Evolutionary conservation across 1,140 invertebrate species (phyloP), one percentile per base, ranked within the genome.

Genomic region (Ceratina australensis): DNA sequence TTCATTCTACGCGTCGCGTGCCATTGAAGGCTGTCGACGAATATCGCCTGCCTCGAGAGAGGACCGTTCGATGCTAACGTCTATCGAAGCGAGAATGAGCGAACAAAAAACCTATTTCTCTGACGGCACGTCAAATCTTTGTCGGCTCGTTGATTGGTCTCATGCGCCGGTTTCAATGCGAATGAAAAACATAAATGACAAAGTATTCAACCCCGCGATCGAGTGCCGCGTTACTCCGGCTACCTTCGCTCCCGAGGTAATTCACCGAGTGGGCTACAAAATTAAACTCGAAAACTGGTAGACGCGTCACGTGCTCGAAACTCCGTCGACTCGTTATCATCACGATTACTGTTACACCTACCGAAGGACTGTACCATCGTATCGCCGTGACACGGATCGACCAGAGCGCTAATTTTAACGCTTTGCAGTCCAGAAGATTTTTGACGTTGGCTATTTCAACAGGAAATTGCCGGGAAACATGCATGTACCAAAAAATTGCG

Each of bases 11-110:
- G 20, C 13, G 22, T 50, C 64, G 80, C 57, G 59, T 81, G 80
- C 54, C 81, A 71, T 57, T 81, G 81, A 83, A 82, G 57, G 81
- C 80, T 83, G 81, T 79, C 80, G 81, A 60, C 65, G 54, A 57
- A 71, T 61, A 71, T 76, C 74, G 57, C 15, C 54, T 42, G 33
- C 18, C 50, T 68, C 68, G 24, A 54, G 80, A 69, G 68, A n/a
- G n/a, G n/a, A n/a, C n/a, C 42, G 67, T 59, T 72, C 67, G 42
- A 24, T 54, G 57, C 61, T 65, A 65, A 22, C 60, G 61, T 54
- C 50, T 22, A 57, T 33, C 12, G 33, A 50, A 33, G 20, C 28
- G 20, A 7, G 72, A 52, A 50, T 7, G 22, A 50, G 33, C 24
- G 28, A 50, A 42, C 60, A 20, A 72, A 73, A 82, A 66, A 71